Base-by-base conservation (phyloP, 1,140 invertebrate genomes). In the Paramacrobiotus metropolitanus region DNA sequence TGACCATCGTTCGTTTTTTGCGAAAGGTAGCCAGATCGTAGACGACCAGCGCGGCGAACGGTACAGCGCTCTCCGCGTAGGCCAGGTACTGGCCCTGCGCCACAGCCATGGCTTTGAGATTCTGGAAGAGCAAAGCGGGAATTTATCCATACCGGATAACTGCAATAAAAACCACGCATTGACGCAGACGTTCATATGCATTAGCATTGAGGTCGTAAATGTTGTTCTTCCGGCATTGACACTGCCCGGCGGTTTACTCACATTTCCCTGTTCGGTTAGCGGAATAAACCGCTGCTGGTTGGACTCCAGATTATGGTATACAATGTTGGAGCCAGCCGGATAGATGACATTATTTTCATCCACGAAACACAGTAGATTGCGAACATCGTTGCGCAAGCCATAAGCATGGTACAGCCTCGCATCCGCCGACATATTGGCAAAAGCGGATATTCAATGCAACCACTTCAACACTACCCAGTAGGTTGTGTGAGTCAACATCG, bases 11-110 rank as follows among this genome's bases (percentile, higher is more conserved):
- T 65, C 77, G 77, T 60, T 70, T 68, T 63, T 72, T 71, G 62
- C 74, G 72, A 55, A 72, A 65, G 30, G 70, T 68, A 62, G 75
- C 71, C 21, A 77, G 59, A 65, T 78, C 77, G 68, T 74, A 77
- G 15, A 78, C 72, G 3, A 69, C 69, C 21, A 78, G 72, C 1
- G 67, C 67, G 21, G 74, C 70, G 24, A 18, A 55, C 62, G 72
- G 73, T 48, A 75, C 74, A 40, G 71, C 73, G 15, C 63, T 40
- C 48, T 67, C 67, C 2, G 67, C 65, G 21, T 68, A 64, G 21
- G 67, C 67, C 34, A 67, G 30, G 34, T 21, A 61, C 9, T 30
- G 44, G 18, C 60, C 24, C 24, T 24, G 48, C 9, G 48, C 48
- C 48, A 55, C 24, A 4, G 48, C 48, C 48, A 55, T 55, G 4